Base-by-base conservation (phyloP, 2,113 vertebrate genomes). In the Theristicus caerulescens region DNA sequence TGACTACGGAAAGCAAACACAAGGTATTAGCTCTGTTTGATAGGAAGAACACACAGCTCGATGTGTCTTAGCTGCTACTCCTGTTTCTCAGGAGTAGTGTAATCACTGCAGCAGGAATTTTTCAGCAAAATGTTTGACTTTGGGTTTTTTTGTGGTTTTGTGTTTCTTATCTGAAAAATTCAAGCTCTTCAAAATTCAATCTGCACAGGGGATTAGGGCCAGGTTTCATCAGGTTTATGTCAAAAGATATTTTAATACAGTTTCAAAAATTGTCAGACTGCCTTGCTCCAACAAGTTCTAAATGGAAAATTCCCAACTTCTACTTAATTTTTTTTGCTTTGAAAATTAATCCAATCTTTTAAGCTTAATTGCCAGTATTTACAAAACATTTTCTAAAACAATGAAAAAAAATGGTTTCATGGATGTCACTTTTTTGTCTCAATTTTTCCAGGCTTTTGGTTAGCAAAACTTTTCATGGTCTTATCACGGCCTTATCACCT, bases 171-270 rank as follows among this genome's bases (percentile, higher is more conserved):
- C 88, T 85, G 57, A 59, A 94, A 90, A 93, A 79, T 64, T 90
- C 61, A 38, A 82, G 65, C 67, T 81, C 51, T 86, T 96, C 83
- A 92, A 78, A 86, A 94, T 82, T 77, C 91, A 82, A 51, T 55
- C 77, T 1, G 3, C 78, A 61, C 42, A 67, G 57, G 15, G 80
- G 57, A 87, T 69, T 34, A 82, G 31, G 49, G 27, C 32, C 78
- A 70, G 36, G 44, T 85, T 95, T 85, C 70, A 87, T 71, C 61
- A 85, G 65, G 46, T 79, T 91, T 82, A 32, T 82, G 70, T 79
- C n/a, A 64, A 61, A 92, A 90, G 66, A 17, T 36, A 61, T 57
- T 95, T 85, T 76, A 54, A 57, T 40, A 17, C 9, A 9, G 7
- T 66, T 91, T 73, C 46, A 70, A 70, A 88, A 86, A 69, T 19